Evolutionary conservation across 2,797 vertebrate species (phyloP).

Genomic region (Prionace glauca): DNA sequence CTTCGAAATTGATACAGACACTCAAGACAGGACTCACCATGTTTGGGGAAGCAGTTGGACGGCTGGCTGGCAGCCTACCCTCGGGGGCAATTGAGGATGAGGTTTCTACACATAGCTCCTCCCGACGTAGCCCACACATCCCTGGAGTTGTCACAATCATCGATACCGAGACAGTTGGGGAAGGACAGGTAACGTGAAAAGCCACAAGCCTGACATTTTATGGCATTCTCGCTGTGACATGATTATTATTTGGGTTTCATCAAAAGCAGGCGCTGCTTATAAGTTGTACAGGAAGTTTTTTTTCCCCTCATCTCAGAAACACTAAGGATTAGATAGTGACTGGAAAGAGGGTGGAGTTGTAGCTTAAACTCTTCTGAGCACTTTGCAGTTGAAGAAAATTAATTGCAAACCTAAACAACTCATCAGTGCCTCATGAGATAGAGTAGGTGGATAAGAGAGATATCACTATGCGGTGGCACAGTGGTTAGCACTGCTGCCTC

Average conservation of each 20-base stretch:
- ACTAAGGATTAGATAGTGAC: neutral
- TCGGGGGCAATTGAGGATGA: conserved; percentile 82
- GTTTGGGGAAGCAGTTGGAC: conserved; percentile 95
- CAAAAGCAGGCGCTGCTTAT: neutral
- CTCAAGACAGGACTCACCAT: conserved; percentile 92
- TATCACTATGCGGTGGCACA: neutral
- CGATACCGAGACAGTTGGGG: conserved; percentile 82
- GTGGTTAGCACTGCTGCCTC: no score
- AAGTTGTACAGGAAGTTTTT: neutral
- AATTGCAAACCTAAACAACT: neutral
- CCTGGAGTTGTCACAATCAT: conserved; percentile 89
- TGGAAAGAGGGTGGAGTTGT: neutral
- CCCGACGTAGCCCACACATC: conserved; percentile 75
- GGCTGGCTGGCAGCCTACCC: conserved; percentile 83
- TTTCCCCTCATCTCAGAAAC: neutral
- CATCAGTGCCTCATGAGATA: neutral
- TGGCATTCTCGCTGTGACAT: neutral
- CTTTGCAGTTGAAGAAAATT: neutral
- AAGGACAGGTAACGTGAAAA: conserved; percentile 79
- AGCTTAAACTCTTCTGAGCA: neutral
- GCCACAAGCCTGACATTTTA: neutral
- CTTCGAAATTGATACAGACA: conserved; percentile 59
- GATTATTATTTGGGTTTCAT: neutral
- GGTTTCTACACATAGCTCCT: conserved; percentile 68
- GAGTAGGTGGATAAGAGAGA: neutral